Evolutionary conservation across 2,113 vertebrate species (phyloP).

Genomic region (Capreolus pygargus): DNA sequence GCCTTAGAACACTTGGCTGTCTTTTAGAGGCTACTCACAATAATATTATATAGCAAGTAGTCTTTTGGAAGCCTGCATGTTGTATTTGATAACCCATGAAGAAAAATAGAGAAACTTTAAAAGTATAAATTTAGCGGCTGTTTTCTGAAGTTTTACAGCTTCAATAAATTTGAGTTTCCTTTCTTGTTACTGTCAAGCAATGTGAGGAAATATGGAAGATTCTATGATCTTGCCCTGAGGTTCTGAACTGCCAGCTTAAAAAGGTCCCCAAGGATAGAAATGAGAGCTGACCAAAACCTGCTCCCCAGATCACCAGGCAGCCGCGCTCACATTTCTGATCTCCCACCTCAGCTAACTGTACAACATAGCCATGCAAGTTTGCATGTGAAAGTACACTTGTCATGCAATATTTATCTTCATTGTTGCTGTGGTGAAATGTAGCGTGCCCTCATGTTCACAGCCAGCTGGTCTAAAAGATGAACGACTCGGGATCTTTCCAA

Average conservation of each 20-base stretch:
- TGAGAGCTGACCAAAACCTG: background rate
- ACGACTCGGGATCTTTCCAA: background rate
- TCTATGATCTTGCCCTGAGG: background rate
- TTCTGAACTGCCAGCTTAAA: background rate
- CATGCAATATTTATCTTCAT: background rate
- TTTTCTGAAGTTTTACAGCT: background rate
- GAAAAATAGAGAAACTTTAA: conserved; percentile 31
- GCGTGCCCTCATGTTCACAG: background rate
- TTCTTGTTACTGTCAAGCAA: background rate
- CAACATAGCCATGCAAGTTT: background rate
- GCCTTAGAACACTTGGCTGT: background rate
- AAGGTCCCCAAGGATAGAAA: background rate
- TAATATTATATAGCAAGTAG: background rate
- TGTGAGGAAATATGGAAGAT: background rate
- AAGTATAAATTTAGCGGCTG: background rate
- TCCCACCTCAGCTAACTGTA: background rate
- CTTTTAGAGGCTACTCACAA: background rate
- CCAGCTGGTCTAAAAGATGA: background rate
- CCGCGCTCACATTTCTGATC: background rate
- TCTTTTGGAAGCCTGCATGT: background rate
- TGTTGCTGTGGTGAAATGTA: background rate
- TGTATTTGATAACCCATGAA: background rate
- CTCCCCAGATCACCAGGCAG: background rate
- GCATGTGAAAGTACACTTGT: background rate
- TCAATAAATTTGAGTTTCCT: background rate